Evolutionary conservation across 2,797 vertebrate genomes (phyloP).

Genomic region (Euphonia xanthogaster): DNA sequence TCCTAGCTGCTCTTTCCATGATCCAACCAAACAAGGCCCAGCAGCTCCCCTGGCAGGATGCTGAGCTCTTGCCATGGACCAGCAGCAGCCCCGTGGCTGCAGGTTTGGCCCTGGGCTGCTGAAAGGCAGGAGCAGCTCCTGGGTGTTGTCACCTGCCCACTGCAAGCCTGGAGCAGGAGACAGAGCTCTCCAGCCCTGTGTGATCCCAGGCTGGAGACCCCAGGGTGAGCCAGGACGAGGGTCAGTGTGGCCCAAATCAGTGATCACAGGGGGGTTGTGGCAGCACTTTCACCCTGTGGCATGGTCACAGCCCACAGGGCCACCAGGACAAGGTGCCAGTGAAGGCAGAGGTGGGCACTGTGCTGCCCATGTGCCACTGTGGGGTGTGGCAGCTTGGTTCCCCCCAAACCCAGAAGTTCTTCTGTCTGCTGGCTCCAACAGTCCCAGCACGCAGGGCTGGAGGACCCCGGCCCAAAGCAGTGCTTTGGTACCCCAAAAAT

Average conservation of each 20-base stretch:
- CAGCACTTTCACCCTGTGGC: rapidly evolving
- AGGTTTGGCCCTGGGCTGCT: neutral
- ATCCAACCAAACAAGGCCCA: neutral
- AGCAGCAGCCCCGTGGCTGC: neutral
- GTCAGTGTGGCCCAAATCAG: rapidly evolving
- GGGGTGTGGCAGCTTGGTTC: neutral
- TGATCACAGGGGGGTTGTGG: rapidly evolving
- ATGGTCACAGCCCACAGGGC: neutral
- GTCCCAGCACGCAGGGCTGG: rapidly evolving
- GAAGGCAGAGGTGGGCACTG: neutral
- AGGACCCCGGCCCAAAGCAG: rapidly evolving
- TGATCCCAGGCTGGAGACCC: neutral
- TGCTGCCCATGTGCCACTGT: neutral
- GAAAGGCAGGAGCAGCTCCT: neutral
- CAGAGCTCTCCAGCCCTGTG: rapidly evolving
- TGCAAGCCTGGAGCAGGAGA: neutral
- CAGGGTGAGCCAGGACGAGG: rapidly evolving
- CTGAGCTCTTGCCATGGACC: neutral
- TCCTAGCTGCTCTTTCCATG: rapidly evolving
- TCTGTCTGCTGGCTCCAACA: neutral
- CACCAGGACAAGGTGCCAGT: rapidly evolving
- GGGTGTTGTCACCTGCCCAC: neutral
- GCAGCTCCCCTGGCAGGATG: neutral
- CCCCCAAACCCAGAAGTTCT: neutral
- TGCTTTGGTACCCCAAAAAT: rapidly evolving